phyloP scores from a whole-genome alignment of 2,113 vertebrate species.

The Cariama cristata region DNA sequence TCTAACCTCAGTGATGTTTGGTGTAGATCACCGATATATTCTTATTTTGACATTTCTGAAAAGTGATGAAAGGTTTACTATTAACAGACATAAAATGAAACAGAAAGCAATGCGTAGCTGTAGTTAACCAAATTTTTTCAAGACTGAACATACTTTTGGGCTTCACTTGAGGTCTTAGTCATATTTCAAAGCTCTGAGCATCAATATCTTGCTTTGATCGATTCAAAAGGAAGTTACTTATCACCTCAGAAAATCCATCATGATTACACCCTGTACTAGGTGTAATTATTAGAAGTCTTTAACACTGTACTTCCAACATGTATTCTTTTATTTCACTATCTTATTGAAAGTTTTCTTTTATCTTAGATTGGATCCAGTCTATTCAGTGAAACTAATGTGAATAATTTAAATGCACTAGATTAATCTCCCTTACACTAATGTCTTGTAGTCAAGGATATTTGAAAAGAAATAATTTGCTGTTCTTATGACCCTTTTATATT shows the following conservation, averaged over 20 bases:
- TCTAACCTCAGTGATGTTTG: not conserved
- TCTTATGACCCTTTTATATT: not conserved
- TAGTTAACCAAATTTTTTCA: not conserved
- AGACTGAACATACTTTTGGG: not conserved
- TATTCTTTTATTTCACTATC: not conserved
- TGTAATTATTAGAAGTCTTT: not conserved
- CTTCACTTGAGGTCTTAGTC: not conserved
- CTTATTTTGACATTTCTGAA: not conserved
- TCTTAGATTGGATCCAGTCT: not conserved
- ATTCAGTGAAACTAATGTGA: not conserved
- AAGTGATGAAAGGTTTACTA: not conserved
- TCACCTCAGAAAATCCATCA: not conserved
- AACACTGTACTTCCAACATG: not conserved
- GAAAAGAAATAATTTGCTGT: not conserved
- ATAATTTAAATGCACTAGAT: not conserved
- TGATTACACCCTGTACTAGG: not conserved
- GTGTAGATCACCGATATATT: not conserved
- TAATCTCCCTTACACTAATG: not conserved
- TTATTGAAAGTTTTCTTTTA: not conserved
- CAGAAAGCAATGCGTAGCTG: not conserved
- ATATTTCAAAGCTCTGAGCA: not conserved
- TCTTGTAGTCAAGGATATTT: not conserved
- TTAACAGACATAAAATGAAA: not conserved
- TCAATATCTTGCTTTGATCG: not conserved
- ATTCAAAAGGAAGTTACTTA: not conserved